These are phyloP conservation scores for Piprites chloris DNA, from an alignment of 2,113 vertebrate species.

Conservation along the genomic window DNA sequence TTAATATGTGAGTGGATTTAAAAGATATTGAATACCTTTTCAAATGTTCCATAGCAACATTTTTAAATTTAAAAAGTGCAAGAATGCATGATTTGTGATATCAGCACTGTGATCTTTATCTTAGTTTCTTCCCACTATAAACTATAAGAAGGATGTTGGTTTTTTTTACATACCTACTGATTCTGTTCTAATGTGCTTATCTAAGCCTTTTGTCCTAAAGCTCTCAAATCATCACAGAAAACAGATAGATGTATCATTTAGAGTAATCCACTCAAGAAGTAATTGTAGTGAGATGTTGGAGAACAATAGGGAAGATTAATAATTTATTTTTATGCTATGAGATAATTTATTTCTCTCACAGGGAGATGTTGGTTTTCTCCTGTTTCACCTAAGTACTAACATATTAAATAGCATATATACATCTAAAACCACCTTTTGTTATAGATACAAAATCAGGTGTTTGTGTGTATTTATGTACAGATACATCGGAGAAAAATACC, in stretches of 20 bases:
- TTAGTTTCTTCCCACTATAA: not conserved
- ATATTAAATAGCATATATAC: not conserved
- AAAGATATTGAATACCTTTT: not conserved
- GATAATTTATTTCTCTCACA: not conserved
- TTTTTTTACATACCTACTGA: not conserved
- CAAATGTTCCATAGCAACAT: not conserved
- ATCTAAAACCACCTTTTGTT: not conserved
- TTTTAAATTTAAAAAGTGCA: not conserved
- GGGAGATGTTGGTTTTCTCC: not conserved
- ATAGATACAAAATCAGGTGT: not conserved
- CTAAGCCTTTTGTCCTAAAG: not conserved
- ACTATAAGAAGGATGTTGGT: not conserved
- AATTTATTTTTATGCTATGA: not conserved
- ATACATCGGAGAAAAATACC: not conserved
- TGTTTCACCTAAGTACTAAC: not conserved
- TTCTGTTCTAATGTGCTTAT: not conserved
- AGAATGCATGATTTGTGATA: not conserved
- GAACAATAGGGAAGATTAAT: not conserved
- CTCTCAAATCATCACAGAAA: not conserved
- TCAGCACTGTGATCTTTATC: not conserved
- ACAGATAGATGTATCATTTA: not conserved
- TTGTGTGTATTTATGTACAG: not conserved
- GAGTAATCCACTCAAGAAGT: not conserved
- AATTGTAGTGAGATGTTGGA: not conserved
- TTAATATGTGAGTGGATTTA: not conserved